phyloP scores from a whole-genome alignment of 2,797 vertebrate genomes.

The Hybognathus amarus region DNA sequence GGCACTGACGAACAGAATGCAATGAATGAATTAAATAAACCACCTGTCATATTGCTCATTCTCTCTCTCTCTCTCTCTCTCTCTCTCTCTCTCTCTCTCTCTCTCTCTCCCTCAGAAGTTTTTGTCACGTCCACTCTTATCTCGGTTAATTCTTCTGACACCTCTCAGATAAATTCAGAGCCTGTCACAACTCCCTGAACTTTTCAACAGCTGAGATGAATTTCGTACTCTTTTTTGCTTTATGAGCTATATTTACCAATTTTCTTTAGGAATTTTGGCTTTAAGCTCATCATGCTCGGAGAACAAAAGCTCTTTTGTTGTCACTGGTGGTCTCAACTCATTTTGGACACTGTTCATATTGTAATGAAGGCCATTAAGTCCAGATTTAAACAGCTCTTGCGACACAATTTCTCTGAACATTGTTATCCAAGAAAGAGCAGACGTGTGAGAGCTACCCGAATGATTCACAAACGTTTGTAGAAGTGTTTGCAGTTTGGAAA shows the following conservation, averaged over 20 bases:
- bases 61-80: constrained; percentile 65
- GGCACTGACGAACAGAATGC: constrained; percentile 64
- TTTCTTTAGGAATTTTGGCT: constrained; percentile 17
- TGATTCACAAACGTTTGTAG: background rate
- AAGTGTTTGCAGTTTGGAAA: no score
- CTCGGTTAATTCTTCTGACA: constrained; percentile 79
- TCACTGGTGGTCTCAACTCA: background rate
- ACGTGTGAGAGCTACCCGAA: background rate
- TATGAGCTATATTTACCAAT: background rate
- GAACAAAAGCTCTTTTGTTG: constrained; percentile 34
- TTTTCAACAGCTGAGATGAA: constrained; percentile 58
- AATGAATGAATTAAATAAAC: constrained; percentile 68
- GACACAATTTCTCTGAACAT: background rate
- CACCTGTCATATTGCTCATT: constrained; percentile 65
- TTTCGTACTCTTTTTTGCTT: constrained; percentile 1
- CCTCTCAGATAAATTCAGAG: constrained; percentile 77
- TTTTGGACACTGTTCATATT: constrained; percentile 20
- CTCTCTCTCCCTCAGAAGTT: constrained; percentile 68
- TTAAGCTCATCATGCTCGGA: background rate
- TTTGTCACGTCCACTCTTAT: constrained; percentile 76
- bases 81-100: constrained; percentile 46
- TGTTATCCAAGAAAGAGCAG: background rate
- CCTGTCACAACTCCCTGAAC: constrained; percentile 72
- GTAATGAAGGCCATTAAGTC: background rate
- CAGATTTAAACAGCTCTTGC: background rate